These are phyloP conservation scores for Gorsachius magnificus DNA, from an alignment of 2,797 vertebrate species.

Conservation along the genomic window DNA sequence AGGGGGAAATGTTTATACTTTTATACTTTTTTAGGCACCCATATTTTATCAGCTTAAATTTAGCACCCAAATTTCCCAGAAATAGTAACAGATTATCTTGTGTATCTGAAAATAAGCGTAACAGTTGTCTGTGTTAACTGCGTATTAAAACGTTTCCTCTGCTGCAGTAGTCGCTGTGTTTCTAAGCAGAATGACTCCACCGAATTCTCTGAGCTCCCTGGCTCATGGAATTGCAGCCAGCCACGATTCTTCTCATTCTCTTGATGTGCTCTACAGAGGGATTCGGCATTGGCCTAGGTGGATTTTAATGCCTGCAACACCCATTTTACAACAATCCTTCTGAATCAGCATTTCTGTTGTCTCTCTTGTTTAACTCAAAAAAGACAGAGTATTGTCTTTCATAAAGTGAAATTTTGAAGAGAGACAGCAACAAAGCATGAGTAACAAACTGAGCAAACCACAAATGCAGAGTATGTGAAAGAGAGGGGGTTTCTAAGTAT, in stretches of 20 bases:
- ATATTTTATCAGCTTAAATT: conserved; percentile 72
- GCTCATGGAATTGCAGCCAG: conserved; percentile 14
- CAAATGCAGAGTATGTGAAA: neutral
- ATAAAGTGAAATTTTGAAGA: neutral
- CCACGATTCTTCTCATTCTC: neutral
- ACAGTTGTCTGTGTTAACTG: conserved; percentile 50
- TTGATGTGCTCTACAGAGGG: neutral
- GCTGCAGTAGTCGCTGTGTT: conserved; percentile 53
- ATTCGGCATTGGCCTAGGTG: neutral
- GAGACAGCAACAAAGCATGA: neutral
- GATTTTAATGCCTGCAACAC: neutral
- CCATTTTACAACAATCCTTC: neutral
- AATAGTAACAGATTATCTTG: conserved; percentile 63
- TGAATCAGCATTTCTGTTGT: neutral
- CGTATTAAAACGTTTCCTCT: conserved; percentile 55
- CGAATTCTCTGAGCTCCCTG: neutral
- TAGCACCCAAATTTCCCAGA: conserved; percentile 66
- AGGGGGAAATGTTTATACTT: conserved; percentile 78
- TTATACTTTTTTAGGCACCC: conserved; percentile 76
- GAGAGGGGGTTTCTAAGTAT: neutral
- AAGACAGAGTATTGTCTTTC: neutral
- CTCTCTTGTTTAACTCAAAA: neutral
- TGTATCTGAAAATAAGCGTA: conserved; percentile 68
- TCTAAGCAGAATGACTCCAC: conserved; percentile 30
- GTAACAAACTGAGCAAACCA: conserved; percentile 38